Base-by-base conservation (phyloP, 2,797 vertebrate species). In the Enoplosus armatus region DNA sequence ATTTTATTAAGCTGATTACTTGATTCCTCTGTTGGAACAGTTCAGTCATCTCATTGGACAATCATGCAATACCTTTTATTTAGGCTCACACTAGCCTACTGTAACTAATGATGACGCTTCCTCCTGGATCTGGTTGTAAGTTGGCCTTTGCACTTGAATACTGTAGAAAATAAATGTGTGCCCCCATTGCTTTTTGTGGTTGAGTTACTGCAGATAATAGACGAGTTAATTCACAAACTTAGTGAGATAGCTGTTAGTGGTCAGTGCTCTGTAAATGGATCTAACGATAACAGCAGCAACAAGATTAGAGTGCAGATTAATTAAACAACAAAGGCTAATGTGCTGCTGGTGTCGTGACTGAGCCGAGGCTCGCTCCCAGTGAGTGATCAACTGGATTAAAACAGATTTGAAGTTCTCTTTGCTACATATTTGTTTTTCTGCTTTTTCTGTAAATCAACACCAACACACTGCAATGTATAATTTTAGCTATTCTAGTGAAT, bases 91-190 rank as follows among this genome's bases (percentile, higher is more conserved):
- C 22, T n/a, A 65, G 35, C 68, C 20, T 29, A 77, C 71, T 58
- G 37, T 58, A 54, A 60, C 50, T 82, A 37, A 39, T 65, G 31
- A 83, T 45, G 26, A 39, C 82, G 82, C 84, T 54, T 39, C 86
- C 69, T 71, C 77, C 69, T 84, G 82, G 67, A 80, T 73, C 77
- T 84, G 74, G 9, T 48, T 93, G 85, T 79, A 65, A 60, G 72
- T 82, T 92, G 73, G 88, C 87, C 72, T 85, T 84, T 95, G 87
- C 94, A 92, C 90, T 95, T 93, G 62, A 93, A 87, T 83, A 54
- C 37, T 63, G 39, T 82, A 91, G 84, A 93, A 93, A 96, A 96
- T 96, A 96, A 97, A 97, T 53, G 50, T 84, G 76, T 87, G 92
- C 85, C 85, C 82, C 48, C n/a, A 14, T 29, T 66, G 22, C 7